Base-by-base conservation (phyloP, 1,140 invertebrate species). In the Drosophila parvula region DNA sequence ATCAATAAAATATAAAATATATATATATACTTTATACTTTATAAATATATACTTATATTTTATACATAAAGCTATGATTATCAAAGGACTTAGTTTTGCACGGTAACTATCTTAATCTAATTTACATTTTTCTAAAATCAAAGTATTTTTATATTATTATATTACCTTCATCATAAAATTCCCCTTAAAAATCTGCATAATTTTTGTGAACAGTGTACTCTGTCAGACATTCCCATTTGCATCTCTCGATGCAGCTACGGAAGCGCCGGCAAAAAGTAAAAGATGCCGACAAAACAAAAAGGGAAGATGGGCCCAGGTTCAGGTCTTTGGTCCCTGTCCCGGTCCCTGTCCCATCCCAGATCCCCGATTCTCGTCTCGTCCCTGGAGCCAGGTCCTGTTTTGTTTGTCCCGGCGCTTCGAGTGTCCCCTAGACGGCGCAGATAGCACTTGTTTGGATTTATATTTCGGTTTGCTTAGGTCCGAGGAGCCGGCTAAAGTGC, bases 401-500 rank as follows among this genome's bases (percentile, higher is more conserved):
- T 86, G 83, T 86, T 88, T 86, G 84, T 70, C 73, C 82, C 83
- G 82, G 82, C 82, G 82, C 82, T 79, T 86, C 83, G 81, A 85
- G 82, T 82, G 79, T 86, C 79, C 78, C 81, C 68, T 76, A 78
- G 64, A 60, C 76, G 55, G 69, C 38, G 36, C 50, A 41, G 43
- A 74, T 62, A 77, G 71, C 79, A 88, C 83, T 88, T 88, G 83
- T 77, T 83, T 79, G 83, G 84, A 82, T 86, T 88, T 86, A 86
- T 83, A 79, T 74, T 86, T 83, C 40, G 63, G 83, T 86, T 86
- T 86, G 84, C 76, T 86, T 86, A 86, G 82, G 67, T 63, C 38
- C 62, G 59, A 56, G 62, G 48, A 56, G 27, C 65, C 67, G 53
- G 48, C 60, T 47, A 85, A 81, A 85, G 83, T 89, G 83, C 84